Conservation (phyloP, 2,888 invertebrate species). For the Cheilosia scutellata region DNA sequence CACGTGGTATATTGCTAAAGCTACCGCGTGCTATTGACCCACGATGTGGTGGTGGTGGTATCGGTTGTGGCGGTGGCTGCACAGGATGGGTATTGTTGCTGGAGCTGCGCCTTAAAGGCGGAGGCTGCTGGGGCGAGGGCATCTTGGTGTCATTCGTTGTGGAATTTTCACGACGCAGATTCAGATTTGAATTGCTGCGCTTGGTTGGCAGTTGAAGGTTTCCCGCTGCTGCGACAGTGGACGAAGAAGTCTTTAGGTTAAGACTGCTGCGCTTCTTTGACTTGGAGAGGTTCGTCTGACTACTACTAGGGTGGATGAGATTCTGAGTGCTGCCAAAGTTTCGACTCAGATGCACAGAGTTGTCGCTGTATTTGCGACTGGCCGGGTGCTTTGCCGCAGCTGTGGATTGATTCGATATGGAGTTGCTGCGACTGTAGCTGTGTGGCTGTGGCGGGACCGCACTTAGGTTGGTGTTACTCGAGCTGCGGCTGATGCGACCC, state of each 20-base stretch:
- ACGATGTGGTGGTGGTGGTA: constrained; percentile 78
- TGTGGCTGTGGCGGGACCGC: constrained; percentile 76
- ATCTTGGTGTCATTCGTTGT: constrained; percentile 76
- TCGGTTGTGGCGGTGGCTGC: constrained; percentile 78
- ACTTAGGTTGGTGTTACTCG: constrained; percentile 79
- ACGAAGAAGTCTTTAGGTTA: constrained; percentile 81
- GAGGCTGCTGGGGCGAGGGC: constrained; percentile 65
- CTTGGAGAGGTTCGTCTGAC: constrained; percentile 82
- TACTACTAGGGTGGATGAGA: constrained; percentile 80
- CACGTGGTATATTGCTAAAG: constrained; percentile 83
- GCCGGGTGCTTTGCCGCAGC: constrained; percentile 78
- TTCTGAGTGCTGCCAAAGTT: constrained; percentile 84
- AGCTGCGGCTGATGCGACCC: constrained; percentile 80
- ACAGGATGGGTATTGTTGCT: constrained; percentile 77
- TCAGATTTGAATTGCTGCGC: constrained; percentile 82
- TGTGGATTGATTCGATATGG: constrained; percentile 78
- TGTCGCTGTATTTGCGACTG: constrained; percentile 80
- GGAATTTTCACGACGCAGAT: constrained; percentile 81
- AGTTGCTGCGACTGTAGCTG: constrained; percentile 82
- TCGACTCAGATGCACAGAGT: constrained; percentile 81
- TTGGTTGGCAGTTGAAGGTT: constrained; percentile 77
- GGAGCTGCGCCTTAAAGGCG: constrained; percentile 75
- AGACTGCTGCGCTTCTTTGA: constrained; percentile 83
- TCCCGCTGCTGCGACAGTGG: constrained; percentile 55
- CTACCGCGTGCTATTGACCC: constrained; percentile 80